Percentiles rank a stretch among this genome's conserved stretches.
phyloP scores from a whole-genome alignment of 2,113 vertebrate species.

The Thalassoma bifasciatum region DNA sequence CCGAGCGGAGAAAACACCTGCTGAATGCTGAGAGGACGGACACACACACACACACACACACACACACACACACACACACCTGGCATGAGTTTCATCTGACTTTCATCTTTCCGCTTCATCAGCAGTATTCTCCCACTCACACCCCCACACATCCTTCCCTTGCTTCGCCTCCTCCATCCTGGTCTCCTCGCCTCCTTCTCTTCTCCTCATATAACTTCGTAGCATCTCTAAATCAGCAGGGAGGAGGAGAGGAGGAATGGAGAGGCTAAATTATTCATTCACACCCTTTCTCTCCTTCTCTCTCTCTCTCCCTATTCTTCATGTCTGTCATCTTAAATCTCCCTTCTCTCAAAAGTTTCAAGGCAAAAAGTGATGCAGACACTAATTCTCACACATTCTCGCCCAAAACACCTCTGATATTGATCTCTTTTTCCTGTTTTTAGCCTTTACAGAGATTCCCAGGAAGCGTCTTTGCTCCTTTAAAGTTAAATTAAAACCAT shows the following conservation, averaged over 20 bases:
- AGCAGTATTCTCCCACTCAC: background rate
- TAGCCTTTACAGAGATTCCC: background rate
- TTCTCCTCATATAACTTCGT: slow-evolving; percentile 47
- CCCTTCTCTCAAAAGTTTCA: slow-evolving; percentile 17
- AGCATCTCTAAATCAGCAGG: slow-evolving; percentile 52
- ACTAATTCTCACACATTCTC: too few species aligned
- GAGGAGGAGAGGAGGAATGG: slow-evolving; percentile 44
- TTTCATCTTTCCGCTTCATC: background rate
- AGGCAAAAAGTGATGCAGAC: too few species aligned
- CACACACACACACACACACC: slow-evolving; percentile 27
- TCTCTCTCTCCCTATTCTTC: slow-evolving; percentile 32
- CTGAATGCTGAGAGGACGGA: slow-evolving; percentile 63
- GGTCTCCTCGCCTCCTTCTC: background rate
- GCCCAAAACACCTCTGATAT: slow-evolving; percentile 11
- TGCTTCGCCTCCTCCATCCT: background rate
- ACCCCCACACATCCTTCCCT: background rate
- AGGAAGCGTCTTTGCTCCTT: slow-evolving; percentile 22
- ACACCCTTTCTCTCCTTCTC: background rate
- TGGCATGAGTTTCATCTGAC: slow-evolving; percentile 47
- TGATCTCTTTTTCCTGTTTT: slow-evolving; percentile 11
- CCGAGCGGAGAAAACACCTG: slow-evolving; percentile 62
- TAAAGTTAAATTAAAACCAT: too few species aligned
- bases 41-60: too few species aligned
- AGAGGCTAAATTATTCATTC: slow-evolving; percentile 71
- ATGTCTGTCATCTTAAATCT: slow-evolving; percentile 39